Evolutionary conservation across 2,113 vertebrate species (phyloP).

Genomic region (Dromaius novaehollandiae): DNA sequence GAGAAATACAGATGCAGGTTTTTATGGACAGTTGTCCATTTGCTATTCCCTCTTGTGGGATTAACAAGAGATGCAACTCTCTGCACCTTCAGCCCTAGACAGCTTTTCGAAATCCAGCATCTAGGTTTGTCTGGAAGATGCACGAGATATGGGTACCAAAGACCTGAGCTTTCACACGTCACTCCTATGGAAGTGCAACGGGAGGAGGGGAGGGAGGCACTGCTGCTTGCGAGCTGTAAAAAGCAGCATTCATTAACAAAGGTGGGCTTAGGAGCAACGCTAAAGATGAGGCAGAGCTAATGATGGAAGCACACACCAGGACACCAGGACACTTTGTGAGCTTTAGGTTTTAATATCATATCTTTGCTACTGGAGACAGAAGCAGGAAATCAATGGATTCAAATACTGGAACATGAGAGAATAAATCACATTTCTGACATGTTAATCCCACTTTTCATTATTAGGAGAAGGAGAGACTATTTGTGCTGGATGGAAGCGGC

Average conservation of each 20-base stretch:
- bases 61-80: not conserved
- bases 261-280: not conserved
- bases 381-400: not conserved
- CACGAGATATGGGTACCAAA: not conserved
- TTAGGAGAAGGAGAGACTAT: not conserved
- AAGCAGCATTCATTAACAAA: not conserved
- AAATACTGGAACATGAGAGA: accelerated
- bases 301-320: not conserved
- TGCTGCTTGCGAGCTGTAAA: not conserved
- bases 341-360: constrained; percentile 46
- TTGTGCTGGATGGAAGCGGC: not conserved
- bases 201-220: not conserved
- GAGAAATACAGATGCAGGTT: accelerated
- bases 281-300: not conserved
- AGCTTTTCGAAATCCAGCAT: not conserved
- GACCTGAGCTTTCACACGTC: not conserved
- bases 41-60: not conserved
- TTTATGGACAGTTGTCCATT: accelerated
- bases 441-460: not conserved
- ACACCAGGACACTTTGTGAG: not conserved
- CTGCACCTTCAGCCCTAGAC: not conserved
- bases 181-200: accelerated
- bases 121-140: not conserved
- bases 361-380: not conserved
- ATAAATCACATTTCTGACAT: not conserved